Evolutionary conservation across 1,140 invertebrate genomes (phyloP).

Genomic region (Drosophila watanabei): DNA sequence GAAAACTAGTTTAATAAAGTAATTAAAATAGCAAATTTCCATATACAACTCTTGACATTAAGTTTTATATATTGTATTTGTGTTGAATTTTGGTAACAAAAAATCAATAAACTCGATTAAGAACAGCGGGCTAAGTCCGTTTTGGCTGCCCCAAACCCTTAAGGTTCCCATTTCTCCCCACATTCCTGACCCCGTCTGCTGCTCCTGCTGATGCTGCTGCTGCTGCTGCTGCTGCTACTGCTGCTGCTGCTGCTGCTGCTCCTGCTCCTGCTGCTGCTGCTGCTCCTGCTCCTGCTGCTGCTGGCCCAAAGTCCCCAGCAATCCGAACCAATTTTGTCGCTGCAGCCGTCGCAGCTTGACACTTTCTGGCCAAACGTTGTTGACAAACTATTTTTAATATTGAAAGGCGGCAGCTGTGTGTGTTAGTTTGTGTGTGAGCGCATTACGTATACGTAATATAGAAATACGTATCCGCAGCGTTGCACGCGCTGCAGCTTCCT

Average conservation of each 20-base stretch:
- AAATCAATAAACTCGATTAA: slow-evolving; percentile 7
- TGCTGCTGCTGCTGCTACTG: no score
- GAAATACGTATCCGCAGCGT: slow-evolving; percentile 37
- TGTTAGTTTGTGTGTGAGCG: no score
- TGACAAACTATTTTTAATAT: slow-evolving; percentile 80
- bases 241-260: no score
- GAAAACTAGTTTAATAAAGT: background rate
- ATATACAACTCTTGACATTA: background rate
- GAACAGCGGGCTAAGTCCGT: background rate
- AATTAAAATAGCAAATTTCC: background rate
- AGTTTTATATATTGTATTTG: background rate
- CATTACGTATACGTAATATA: slow-evolving; percentile 61
- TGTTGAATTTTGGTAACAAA: background rate
- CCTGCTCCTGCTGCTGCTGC: no score
- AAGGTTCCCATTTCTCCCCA: background rate
- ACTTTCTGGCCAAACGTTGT: slow-evolving; percentile 72
- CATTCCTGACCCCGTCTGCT: background rate
- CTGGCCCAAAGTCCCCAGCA: slow-evolving; percentile 2
- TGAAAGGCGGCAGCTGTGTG: slow-evolving; percentile 53
- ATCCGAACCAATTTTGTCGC: slow-evolving; percentile 36
- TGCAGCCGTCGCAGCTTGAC: slow-evolving; percentile 58
- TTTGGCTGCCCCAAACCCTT: no score
- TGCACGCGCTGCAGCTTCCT: slow-evolving; percentile 51
- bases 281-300: background rate
- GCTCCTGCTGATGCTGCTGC: no score